These are phyloP conservation scores for Orussus abietinus DNA, from an alignment of 1,140 invertebrate genomes.

Conservation along the genomic window DNA sequence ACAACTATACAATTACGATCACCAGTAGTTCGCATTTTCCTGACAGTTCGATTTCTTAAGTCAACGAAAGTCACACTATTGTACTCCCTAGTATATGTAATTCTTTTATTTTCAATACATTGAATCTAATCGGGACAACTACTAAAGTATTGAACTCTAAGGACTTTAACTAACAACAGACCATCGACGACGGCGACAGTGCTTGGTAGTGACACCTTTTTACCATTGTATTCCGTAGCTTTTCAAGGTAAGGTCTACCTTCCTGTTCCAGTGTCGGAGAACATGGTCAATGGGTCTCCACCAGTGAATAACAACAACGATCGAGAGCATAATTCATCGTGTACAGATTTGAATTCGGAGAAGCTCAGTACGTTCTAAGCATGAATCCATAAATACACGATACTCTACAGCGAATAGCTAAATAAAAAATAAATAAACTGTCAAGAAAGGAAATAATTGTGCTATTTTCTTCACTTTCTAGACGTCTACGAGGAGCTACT, in stretches of 20 bases:
- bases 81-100: too few species aligned
- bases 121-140: too few species aligned
- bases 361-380: constrained; percentile 44
- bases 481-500: constrained; percentile 66
- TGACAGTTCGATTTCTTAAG: too few species aligned
- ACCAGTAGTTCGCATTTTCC: too few species aligned
- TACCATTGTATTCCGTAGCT: constrained; percentile 36
- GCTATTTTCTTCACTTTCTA: constrained; percentile 28
- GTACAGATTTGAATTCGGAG: constrained; percentile 45
- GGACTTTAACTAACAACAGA: constrained; percentile 3
- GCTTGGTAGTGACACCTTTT: constrained; percentile 25
- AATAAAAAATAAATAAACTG: too few species aligned
- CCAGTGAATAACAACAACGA: constrained; percentile 58
- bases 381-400: too few species aligned
- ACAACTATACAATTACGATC: too few species aligned
- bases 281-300: constrained; percentile 23
- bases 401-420: too few species aligned
- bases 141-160: constrained; percentile 44
- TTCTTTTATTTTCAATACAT: too few species aligned
- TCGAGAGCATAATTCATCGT: constrained; percentile 55
- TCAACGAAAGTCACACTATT: too few species aligned
- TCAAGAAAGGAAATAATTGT: too few species aligned
- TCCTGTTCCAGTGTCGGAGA: constrained; percentile 46
- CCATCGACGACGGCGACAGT: constrained; percentile 14
- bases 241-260: constrained; percentile 44